phyloP scores from a whole-genome alignment of 2,888 invertebrate genomes.

The Eugnorisma glareosa region DNA sequence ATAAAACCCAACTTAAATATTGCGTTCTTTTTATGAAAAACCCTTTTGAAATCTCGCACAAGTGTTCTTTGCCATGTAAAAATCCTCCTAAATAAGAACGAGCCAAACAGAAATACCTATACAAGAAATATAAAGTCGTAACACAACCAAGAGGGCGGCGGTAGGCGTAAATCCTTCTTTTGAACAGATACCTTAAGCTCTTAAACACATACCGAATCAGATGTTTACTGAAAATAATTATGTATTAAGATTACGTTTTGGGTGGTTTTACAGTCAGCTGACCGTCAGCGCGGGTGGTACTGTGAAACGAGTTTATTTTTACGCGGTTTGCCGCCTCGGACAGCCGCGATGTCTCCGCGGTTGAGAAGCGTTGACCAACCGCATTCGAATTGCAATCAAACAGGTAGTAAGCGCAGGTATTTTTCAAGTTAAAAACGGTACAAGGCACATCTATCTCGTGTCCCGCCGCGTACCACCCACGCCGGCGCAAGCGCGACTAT shows the following conservation, averaged over 20 bases:
- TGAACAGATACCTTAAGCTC: conserved; percentile 11
- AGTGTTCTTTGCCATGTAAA: not conserved
- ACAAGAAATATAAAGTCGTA: conserved; percentile 11
- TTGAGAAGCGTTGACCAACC: not conserved
- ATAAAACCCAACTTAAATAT: not conserved
- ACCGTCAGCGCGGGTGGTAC: not conserved
- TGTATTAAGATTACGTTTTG: not conserved
- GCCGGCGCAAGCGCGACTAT: not conserved
- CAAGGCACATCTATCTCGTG: not conserved
- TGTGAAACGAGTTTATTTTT: not conserved
- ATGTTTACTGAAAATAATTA: not conserved
- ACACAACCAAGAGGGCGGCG: conserved; percentile 7
- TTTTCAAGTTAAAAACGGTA: not conserved
- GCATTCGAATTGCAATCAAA: too few relatives aligned
- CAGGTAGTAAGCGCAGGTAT: too few relatives aligned
- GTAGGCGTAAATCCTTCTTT: conserved; percentile 26
- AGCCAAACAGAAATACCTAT: not conserved
- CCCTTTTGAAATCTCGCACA: not conserved
- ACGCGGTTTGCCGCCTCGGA: not conserved
- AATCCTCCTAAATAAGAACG: not conserved
- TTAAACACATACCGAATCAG: not conserved
- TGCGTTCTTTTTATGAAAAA: not conserved
- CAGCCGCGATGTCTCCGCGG: not conserved
- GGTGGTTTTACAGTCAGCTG: not conserved
- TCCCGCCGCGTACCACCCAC: too few relatives aligned